Conservation (phyloP, 2,888 invertebrate genomes). For the Hirtodrosophila alboralis region DNA sequence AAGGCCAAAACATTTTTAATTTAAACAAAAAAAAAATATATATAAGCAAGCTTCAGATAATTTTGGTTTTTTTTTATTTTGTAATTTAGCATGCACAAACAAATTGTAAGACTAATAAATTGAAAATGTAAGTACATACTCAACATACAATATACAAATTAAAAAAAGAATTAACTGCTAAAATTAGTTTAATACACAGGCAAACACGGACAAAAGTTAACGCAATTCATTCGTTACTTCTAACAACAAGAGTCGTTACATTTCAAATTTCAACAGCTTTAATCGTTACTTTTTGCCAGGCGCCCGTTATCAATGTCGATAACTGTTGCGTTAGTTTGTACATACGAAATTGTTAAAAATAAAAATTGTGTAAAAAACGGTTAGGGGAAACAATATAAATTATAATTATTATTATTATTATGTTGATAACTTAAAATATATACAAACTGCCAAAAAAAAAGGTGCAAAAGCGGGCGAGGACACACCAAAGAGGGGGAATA, state of each 20-base stretch:
- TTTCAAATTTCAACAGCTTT: not conserved
- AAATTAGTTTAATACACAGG: slow-evolving; percentile 23
- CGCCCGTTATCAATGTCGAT: slow-evolving; percentile 26
- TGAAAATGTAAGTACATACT: slow-evolving; percentile 48
- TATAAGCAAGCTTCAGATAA: slow-evolving; percentile 30
- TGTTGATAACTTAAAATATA: slow-evolving; percentile 26
- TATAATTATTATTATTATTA: slow-evolving; percentile 5
- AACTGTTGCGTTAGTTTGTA: slow-evolving; percentile 9
- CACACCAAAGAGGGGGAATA: slow-evolving; percentile 18
- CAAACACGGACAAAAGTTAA: slow-evolving; percentile 1
- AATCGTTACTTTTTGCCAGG: not conserved
- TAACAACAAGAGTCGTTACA: slow-evolving; percentile 3
- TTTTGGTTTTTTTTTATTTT: slow-evolving; percentile 37
- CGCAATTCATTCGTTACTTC: too few species aligned
- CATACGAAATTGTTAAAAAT: slow-evolving; percentile 18
- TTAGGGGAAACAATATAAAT: slow-evolving; percentile 17
- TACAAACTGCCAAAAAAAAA: slow-evolving; percentile 32
- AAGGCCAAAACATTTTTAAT: slow-evolving; percentile 31
- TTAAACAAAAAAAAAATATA: slow-evolving; percentile 7
- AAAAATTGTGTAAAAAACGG: slow-evolving; percentile 26
- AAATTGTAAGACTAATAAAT: slow-evolving; percentile 38
- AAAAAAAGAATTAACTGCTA: slow-evolving; percentile 26
- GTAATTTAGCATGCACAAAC: slow-evolving; percentile 49
- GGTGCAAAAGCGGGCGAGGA: slow-evolving; percentile 30
- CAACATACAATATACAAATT: slow-evolving; percentile 29